Conservation (phyloP, 2,888 invertebrate genomes). For the Baccha elongata region DNA sequence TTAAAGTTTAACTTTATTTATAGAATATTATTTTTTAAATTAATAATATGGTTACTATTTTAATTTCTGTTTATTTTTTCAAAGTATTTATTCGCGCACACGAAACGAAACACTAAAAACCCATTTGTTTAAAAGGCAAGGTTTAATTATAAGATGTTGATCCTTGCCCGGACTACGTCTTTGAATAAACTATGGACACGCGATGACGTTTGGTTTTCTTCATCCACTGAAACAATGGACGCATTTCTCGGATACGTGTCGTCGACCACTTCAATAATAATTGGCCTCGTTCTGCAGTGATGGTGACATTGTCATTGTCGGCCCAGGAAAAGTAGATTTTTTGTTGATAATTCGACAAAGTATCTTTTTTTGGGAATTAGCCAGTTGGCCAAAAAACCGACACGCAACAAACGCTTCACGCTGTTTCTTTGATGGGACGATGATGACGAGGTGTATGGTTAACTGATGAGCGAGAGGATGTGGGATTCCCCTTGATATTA, state of each 20-base stretch:
- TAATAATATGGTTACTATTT: constrained; percentile 46
- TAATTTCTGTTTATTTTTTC: constrained; percentile 52
- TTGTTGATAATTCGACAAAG: constrained; percentile 50
- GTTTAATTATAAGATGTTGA: constrained; percentile 12
- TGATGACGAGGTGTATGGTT: no score
- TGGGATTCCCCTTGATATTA: constrained; percentile 46
- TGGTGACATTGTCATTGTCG: constrained; percentile 36
- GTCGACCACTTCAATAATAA: constrained; percentile 64
- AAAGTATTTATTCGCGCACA: constrained; percentile 32
- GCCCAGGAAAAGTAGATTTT: constrained; percentile 49
- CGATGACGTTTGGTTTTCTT: constrained; percentile 41
- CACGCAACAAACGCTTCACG: constrained; percentile 55
- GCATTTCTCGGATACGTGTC: constrained; percentile 64
- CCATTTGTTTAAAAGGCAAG: constrained; percentile 53
- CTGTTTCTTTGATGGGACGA: constrained; percentile 37
- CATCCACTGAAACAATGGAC: constrained; percentile 63
- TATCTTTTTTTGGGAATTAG: constrained; percentile 67
- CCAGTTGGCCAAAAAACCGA: constrained; percentile 64
- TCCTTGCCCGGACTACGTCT: constrained; percentile 36
- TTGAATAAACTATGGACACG: constrained; percentile 47
- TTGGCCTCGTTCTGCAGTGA: constrained; percentile 49
- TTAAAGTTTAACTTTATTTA: constrained; percentile 41
- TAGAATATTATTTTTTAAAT: constrained; percentile 30
- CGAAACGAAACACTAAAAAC: constrained; percentile 39
- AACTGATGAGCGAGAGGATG: constrained; percentile 38